These are phyloP conservation scores for Balaeniceps rex DNA, from an alignment of 2,113 vertebrate species.

Conservation along the genomic window DNA sequence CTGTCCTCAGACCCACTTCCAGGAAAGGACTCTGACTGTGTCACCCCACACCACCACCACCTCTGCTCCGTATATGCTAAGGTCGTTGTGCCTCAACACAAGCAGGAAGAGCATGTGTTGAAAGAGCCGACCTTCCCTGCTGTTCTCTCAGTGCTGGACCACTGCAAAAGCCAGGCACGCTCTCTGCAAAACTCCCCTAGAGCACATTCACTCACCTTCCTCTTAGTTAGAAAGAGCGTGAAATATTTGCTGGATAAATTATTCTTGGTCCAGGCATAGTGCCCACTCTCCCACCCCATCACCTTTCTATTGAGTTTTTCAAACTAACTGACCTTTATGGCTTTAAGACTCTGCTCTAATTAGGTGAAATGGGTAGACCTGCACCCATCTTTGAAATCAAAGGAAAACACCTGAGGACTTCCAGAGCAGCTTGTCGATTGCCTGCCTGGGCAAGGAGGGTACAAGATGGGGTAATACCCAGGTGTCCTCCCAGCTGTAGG, in stretches of 20 bases:
- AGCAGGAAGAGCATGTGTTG: background rate
- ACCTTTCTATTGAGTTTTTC: background rate
- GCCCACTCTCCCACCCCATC: background rate
- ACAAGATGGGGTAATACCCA: background rate
- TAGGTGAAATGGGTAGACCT: background rate
- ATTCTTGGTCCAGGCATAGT: background rate
- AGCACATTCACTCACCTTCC: background rate
- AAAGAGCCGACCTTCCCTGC: background rate
- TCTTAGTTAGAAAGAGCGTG: background rate
- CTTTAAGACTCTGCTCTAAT: background rate
- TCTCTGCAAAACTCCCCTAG: background rate
- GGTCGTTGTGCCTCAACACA: background rate
- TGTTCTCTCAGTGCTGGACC: background rate
- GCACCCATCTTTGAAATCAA: background rate
- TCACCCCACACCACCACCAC: background rate
- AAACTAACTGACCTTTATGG: background rate
- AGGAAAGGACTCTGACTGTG: slow-evolving; percentile 38
- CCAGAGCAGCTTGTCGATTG: background rate
- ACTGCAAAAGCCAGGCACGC: background rate
- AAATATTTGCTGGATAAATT: background rate
- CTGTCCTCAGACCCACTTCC: slow-evolving; percentile 48
- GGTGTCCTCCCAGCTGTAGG: background rate
- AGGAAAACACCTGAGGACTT: background rate
- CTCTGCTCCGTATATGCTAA: background rate
- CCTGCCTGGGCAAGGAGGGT: background rate